Base-by-base conservation (phyloP, 2,888 invertebrate genomes). In the Aleiodes leptofemur region DNA sequence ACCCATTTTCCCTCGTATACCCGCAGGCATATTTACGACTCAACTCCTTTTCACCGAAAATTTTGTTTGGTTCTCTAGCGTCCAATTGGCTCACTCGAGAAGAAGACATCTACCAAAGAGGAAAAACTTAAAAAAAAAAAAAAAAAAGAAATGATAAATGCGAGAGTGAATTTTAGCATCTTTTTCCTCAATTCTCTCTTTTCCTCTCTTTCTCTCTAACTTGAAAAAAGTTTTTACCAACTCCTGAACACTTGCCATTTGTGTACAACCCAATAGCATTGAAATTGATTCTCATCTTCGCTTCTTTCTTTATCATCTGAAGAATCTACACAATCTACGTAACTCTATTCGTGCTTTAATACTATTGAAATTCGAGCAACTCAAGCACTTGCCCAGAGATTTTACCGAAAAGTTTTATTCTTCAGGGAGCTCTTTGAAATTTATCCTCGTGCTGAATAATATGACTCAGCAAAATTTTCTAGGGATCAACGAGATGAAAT, bases 11-110 rank as follows among this genome's bases (percentile, higher is more conserved):
- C 4, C 34, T 34, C 38, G 59, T 34, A 59, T 59, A 34, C 13
- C 59, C 59, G n/a, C n/a, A 59, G 59, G 59, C 59, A 59, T 59
- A 38, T 59, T 59, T 59, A 59, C 59, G 34, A 59, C 29, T 29
- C 43, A 59, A 59, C 34, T 38, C 59, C 59, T 59, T 59, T 59
- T 38, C 31, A 59, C 59, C 43, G 43, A 43, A 31, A 59, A 59
- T 59, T 59, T n/a, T 34, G 34, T 59, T 59, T 59, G 59, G 59
- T 59, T 38, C 59, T 59, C 59, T 7, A n/a, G 59, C 59, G 13
- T 34, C 59, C 59, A 59, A 59, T 59, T 59, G 59, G 59, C 38
- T 59, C 13, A n/a, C 59, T 31, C n/a, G 29, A 8, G 13, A 38
- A 59, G 34, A 59, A 34, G 34, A 59, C 59, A 34, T 59, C 14